Evolutionary conservation across 2,113 vertebrate species (phyloP), one percentile per base, ranked within the genome.

Genomic region (Stigmatopora nigra): DNA sequence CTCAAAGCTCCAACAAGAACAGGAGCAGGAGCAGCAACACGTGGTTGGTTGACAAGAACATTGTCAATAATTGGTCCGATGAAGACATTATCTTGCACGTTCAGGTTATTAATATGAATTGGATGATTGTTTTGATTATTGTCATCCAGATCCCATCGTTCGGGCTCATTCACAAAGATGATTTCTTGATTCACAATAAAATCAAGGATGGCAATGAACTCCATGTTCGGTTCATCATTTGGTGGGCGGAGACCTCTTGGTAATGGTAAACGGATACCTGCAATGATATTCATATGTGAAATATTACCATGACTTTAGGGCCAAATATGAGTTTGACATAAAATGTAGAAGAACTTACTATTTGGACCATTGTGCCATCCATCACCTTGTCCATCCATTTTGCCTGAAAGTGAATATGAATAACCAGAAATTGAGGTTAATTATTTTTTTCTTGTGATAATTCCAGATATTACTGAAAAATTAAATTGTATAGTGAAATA

Each of bases 351-450:
- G 19, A 22, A 61, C 59, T 20, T 61, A 45, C 59, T 45, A 45
- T 61, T 61, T 3, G 59, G 59, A 22, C 41, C 59, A 15, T 61
- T 22, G 59, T 61, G 59, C 59, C 59, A 22, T 45, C 59, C 59
- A 20, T 61, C 59, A 2, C 58, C 58, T 61, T 45, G 59, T 61
- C 38, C 59, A 15, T 61, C 59, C 59, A 61, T 61, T 19, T 45
- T 45, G 41, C 7, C 59, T 45, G 4, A 22, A 61, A 61, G 25
- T 31, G 25, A 31, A 12, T 20, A n/a, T 22, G n/a, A 11, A 36
- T 7, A 0, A 14, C 25, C 25, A 31, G 3, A 31, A 31, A 1
- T 41, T 1, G 5, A 41, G 9, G 38, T 41, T 41, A 41, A 41
- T 41, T 4, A 7, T 41, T 4, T 41, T 41, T 7, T 41, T 7